A percentile compares a stretch with the other conserved stretches of the same genome.
phyloP scores from a whole-genome alignment of 2,113 vertebrate genomes.

The Actinemys pallida region DNA sequence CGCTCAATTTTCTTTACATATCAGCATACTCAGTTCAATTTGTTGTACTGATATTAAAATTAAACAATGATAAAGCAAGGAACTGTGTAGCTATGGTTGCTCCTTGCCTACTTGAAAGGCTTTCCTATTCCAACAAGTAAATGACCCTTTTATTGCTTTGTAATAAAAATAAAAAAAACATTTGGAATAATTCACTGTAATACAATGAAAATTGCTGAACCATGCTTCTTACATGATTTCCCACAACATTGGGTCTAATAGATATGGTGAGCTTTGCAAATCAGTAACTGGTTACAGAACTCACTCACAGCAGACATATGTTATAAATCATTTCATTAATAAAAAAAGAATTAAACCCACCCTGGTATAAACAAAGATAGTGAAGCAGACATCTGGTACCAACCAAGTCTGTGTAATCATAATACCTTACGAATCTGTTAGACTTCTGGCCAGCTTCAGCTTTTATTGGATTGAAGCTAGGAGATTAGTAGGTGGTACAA shows the following conservation, averaged over 20 bases:
- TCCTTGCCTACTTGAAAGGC: neutral
- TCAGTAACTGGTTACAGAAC: neutral
- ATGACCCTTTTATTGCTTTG: conserved; percentile 38
- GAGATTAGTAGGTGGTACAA: neutral
- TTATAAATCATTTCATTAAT: conserved; percentile 43
- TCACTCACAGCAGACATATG: neutral
- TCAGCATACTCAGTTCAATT: conserved; percentile 54
- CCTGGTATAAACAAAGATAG: conserved; percentile 2
- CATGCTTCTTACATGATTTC: conserved; percentile 23
- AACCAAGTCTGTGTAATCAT: conserved; percentile 32
- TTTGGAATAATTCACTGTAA: conserved; percentile 30
- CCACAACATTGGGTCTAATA: conserved; percentile 16
- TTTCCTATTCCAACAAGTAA: conserved; percentile 52
- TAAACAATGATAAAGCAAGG: conserved; percentile 40
- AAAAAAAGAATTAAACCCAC: neutral
- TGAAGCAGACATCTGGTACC: neutral
- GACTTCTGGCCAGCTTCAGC: conserved; percentile 21
- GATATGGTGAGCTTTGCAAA: neutral
- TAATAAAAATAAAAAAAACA: conserved; percentile 20
- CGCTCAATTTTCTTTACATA: conserved; percentile 47
- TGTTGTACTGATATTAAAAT: conserved; percentile 63
- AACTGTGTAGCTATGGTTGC: conserved; percentile 1
- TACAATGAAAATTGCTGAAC: neutral
- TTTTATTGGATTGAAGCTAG: neutral
- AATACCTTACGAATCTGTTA: conserved; percentile 35